Base-by-base conservation (phyloP, 1,140 invertebrate genomes). In the Gryon sp. region DNA sequence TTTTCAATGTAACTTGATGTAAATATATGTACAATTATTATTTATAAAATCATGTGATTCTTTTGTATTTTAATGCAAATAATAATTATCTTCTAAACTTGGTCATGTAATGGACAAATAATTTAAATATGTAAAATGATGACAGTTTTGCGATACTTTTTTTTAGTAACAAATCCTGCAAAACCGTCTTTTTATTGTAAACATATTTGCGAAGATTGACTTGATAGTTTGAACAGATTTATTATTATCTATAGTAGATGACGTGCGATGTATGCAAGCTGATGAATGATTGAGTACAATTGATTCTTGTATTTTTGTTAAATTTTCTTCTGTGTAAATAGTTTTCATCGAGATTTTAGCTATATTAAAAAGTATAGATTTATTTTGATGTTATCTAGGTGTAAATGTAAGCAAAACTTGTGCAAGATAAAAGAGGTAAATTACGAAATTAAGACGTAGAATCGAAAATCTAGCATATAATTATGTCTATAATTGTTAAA, bases 361-460 rank as follows among this genome's bases (percentile, higher is more conserved):
- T 81, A 83, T n/a, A n/a, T 79, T 80, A 80, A 40, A 73, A 78
- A 80, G 84, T 85, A 88, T 87, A 89, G 86, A 88, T 89, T 88
- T 89, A 89, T 89, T 89, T 87, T 87, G 82, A 87, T 86, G 87
- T 89, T 89, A 87, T 88, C 87, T 89, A 88, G 87, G 82, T 88
- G 82, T 88, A 88, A 86, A 84, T 78, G 79, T 73, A 63, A 48
- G 76, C 45, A 68, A 52, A 40, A 76, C 48, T 72, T 74, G 73
- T 62, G 73, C 52, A 81, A 74, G 73, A 50, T 68, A 55, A 80
- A 60, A 48, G 55, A 73, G 66, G 43, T 32, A 62, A 60, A 72
- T 63, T 72, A 57, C 34, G 36, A 63, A 72, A 62, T 57, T 65
- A 79, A 72, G 70, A 69, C 45, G 43, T 73, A 84, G 78, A 81